Percentiles rank a stretch among this genome's conserved stretches.
phyloP scores from a whole-genome alignment of 1,140 invertebrate species.

The Tetraneura akinire region DNA sequence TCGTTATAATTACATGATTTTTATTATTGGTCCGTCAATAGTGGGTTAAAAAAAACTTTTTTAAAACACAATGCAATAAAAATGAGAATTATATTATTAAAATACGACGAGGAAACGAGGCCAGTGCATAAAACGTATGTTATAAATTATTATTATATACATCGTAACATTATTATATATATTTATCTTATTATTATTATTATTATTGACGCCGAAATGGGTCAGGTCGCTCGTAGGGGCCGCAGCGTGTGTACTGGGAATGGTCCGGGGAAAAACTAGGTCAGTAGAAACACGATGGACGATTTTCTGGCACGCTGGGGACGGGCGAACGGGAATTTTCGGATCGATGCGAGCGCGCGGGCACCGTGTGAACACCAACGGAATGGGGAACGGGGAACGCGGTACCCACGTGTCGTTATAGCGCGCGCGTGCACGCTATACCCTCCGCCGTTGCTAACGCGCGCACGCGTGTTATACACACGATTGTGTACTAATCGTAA shows the following conservation, averaged over 20 bases:
- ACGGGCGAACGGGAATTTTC: neutral
- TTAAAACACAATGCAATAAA: too few relatives aligned
- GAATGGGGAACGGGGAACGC: slow-evolving; percentile 9
- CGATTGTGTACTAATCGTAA: too few relatives aligned
- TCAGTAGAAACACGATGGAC: slow-evolving; percentile 8
- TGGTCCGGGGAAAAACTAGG: slow-evolving; percentile 54
- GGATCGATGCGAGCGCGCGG: slow-evolving; percentile 8
- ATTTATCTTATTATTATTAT: too few relatives aligned
- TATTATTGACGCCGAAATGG: slow-evolving; percentile 48
- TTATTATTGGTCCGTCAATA: too few relatives aligned
- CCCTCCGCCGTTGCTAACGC: neutral
- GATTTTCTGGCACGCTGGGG: slow-evolving; percentile 20
- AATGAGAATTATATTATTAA: too few relatives aligned
- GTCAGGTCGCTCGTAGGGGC: slow-evolving; percentile 54
- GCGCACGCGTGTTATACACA: neutral
- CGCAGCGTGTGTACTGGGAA: slow-evolving; percentile 50
- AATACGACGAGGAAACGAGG: slow-evolving; percentile 19
- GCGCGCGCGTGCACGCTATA: slow-evolving; percentile 39
- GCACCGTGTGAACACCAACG: neutral
- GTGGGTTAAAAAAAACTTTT: too few relatives aligned
- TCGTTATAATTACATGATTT: too few relatives aligned
- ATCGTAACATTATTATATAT: too few relatives aligned
- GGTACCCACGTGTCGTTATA: slow-evolving; percentile 44
- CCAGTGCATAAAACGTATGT: slow-evolving; percentile 30
- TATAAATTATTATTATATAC: too few relatives aligned